phyloP scores from a whole-genome alignment of 2,888 invertebrate species.

The Drosophila villosipedis region DNA sequence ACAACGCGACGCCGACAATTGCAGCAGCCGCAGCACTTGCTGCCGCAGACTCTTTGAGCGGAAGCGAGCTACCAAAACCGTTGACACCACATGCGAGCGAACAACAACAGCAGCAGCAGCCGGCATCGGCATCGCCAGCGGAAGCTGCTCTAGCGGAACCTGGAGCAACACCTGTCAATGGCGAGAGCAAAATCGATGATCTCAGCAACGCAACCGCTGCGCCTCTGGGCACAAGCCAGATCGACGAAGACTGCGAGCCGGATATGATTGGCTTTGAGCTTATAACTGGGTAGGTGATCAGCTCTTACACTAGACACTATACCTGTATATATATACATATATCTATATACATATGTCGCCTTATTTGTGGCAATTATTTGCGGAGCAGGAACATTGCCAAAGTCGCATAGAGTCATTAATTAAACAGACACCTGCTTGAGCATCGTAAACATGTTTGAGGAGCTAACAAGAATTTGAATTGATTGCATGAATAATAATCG shows the following conservation, averaged over 20 bases:
- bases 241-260: conserved; percentile 92
- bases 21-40: conserved; percentile 43
- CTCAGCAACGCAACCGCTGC: conserved; percentile 54
- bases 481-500: background rate
- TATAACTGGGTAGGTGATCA: conserved; percentile 90
- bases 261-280: conserved; percentile 97
- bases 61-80: conserved; percentile 84
- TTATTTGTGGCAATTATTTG: conserved; percentile 62
- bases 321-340: background rate
- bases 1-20: conserved; percentile 83
- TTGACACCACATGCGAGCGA: conserved; percentile 69
- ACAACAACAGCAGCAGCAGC: conserved; percentile 53
- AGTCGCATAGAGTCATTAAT: conserved; percentile 39
- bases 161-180: conserved; percentile 56
- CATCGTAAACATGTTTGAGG: conserved; percentile 31
- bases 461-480: conserved; percentile 12
- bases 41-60: conserved; percentile 56
- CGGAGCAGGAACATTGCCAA: conserved; percentile 44
- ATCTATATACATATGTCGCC: conserved; percentile 16
- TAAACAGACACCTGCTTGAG: conserved; percentile 58
- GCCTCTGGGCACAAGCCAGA: conserved; percentile 61
- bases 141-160: conserved; percentile 68
- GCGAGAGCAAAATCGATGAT: conserved; percentile 74
- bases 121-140: conserved; percentile 65
- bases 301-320: conserved; percentile 14